Conservation (phyloP, 64 coral and sea anemone genomes). For the Actinia equina region DNA sequence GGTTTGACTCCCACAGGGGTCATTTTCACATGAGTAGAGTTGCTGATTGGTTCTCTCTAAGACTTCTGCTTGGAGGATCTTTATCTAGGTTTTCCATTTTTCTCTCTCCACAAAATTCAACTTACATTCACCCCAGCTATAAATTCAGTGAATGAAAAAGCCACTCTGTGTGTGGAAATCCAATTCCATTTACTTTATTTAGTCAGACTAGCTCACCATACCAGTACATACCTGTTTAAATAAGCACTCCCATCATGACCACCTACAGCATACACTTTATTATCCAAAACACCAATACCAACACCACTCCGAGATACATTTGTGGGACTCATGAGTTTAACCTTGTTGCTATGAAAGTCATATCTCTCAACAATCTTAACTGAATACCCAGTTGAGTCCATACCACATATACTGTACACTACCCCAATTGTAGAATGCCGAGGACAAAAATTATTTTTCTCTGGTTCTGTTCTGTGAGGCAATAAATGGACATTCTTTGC, state of each 20-base stretch:
- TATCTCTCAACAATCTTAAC: conserved; percentile 72
- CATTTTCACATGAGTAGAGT: too few species aligned
- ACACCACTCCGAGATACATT: conserved; percentile 69
- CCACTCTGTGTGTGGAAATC: too few species aligned
- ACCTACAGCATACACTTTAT: conserved; percentile 77
- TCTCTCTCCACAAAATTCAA: too few species aligned
- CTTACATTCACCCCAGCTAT: too few species aligned
- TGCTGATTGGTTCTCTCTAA: too few species aligned
- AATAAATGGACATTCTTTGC: conserved; percentile 86
- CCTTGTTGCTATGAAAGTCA: conserved; percentile 78
- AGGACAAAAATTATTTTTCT: conserved; percentile 33
- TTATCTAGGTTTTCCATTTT: too few species aligned
- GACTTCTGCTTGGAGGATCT: too few species aligned
- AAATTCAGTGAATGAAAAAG: too few species aligned
- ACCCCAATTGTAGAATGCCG: conserved; percentile 62
- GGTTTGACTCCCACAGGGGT: too few species aligned
- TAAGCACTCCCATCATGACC: conserved; percentile 81
- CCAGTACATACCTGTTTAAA: conserved; percentile 60
- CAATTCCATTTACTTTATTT: too few species aligned
- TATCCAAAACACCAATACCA: conserved; percentile 68
- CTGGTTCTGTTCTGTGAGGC: conserved; percentile 49
- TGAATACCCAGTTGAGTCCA: conserved; percentile 86
- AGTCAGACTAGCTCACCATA: background rate
- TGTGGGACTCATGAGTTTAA: conserved; percentile 49
- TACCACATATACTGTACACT: conserved; percentile 82